Evolutionary conservation across 2,113 vertebrate genomes (phyloP).

Genomic region (Odocoileus virginianus): DNA sequence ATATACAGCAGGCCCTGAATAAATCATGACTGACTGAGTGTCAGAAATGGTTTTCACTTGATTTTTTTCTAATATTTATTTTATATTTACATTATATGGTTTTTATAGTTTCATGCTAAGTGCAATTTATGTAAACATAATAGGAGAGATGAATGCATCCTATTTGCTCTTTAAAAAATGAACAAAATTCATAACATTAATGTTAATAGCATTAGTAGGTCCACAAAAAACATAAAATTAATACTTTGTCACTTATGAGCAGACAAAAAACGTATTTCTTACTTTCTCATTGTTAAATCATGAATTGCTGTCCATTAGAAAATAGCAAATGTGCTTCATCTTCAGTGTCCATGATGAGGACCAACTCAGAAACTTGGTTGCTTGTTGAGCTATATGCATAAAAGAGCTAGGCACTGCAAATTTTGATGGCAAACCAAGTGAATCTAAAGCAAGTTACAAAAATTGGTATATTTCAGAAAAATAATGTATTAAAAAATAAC

Average conservation of each 20-base stretch:
- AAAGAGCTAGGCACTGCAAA: neutral
- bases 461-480: constrained; percentile 18
- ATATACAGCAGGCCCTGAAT: neutral
- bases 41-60: neutral
- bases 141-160: neutral
- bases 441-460: neutral
- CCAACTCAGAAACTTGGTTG: neutral
- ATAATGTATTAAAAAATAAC: neutral
- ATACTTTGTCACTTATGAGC: neutral
- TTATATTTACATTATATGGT: neutral
- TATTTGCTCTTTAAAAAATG: neutral
- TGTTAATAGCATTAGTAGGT: neutral
- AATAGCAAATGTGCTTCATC: neutral
- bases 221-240: constrained; percentile 4
- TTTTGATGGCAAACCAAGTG: neutral
- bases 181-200: neutral
- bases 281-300: neutral
- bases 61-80: neutral
- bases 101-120: neutral
- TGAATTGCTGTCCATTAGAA: neutral
- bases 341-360: neutral
- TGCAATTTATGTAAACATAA: neutral
- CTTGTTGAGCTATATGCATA: neutral
- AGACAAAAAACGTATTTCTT: neutral
- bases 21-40: neutral